Evolutionary conservation across 2,888 invertebrate species (phyloP).

Genomic region (Schizotus pectinicornis): DNA sequence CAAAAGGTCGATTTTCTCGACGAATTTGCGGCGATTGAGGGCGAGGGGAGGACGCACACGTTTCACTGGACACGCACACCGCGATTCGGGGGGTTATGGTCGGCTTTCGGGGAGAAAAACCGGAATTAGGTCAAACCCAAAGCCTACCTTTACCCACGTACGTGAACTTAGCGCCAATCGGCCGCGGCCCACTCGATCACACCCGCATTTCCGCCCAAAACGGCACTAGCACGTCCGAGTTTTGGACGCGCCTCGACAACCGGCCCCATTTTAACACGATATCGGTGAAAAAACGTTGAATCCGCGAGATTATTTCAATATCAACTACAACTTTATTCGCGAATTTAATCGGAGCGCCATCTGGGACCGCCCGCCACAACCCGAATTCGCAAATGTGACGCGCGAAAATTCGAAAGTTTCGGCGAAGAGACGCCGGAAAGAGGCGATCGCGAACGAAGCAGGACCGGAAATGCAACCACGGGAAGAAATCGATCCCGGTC

Average conservation of each 20-base stretch:
- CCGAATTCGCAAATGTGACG: slow-evolving; percentile 20
- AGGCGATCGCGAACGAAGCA: too few species aligned
- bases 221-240: not conserved
- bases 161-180: slow-evolving; percentile 21
- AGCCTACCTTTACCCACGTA: slow-evolving; percentile 19
- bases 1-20: not conserved
- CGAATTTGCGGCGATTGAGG: not conserved
- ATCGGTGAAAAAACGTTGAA: slow-evolving; percentile 19
- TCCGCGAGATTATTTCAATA: slow-evolving; percentile 21
- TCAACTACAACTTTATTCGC: slow-evolving; percentile 27
- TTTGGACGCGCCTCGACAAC: not conserved
- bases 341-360: slow-evolving; percentile 23
- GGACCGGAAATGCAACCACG: not conserved
- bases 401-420: slow-evolving; percentile 10
- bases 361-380: slow-evolving; percentile 6
- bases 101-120: slow-evolving; percentile 4
- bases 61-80: slow-evolving; percentile 8
- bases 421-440: not conserved
- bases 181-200: not conserved
- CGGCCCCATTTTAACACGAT: slow-evolving; percentile 3
- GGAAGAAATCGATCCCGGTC: slow-evolving; percentile 5
- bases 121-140: slow-evolving; percentile 29
- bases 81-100: not conserved
- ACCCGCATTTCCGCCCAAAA: not conserved
- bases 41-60: not conserved